A percentile compares a stretch with the other conserved stretches of the same genome.
These are phyloP conservation scores for Chondrilla cf. caribensis DNA, from an alignment of 37 sponge, comb jelly and placozoan genomes.

Conservation along the genomic window DNA sequence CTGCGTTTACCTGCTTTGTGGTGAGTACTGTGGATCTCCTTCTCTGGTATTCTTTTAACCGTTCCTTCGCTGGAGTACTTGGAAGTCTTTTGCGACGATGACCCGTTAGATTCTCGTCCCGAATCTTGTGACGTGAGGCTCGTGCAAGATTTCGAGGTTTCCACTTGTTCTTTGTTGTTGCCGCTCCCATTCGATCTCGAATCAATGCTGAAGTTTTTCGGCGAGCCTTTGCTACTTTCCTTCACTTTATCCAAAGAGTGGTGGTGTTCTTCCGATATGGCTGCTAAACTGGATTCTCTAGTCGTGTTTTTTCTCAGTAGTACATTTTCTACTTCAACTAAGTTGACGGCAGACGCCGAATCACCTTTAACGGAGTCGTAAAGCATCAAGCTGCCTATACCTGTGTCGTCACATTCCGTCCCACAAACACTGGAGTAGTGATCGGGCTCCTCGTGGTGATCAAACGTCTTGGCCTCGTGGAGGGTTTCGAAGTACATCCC, in stretches of 20 bases:
- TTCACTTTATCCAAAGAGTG: too few species aligned
- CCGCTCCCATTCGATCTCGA: not conserved
- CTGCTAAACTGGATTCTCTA: not conserved
- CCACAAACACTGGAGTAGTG: slow-evolving; percentile 47
- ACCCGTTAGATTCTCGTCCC: slow-evolving; percentile 12
- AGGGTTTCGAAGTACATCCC: slow-evolving; percentile 79
- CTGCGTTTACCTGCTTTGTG: not conserved
- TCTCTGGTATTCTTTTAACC: not conserved
- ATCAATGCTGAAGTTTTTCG: slow-evolving; percentile 1
- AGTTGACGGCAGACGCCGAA: slow-evolving; percentile 62
- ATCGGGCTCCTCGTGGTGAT: slow-evolving; percentile 21
- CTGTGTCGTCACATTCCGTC: slow-evolving; percentile 55
- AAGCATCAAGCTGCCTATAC: slow-evolving; percentile 19
- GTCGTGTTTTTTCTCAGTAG: not conserved
- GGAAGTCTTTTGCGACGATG: not conserved
- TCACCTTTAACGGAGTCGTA: slow-evolving; percentile 53
- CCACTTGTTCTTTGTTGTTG: not conserved
- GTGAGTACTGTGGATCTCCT: not conserved
- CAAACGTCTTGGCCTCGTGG: slow-evolving; percentile 35
- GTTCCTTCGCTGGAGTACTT: not conserved
- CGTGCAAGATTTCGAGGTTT: not conserved
- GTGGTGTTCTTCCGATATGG: not conserved
- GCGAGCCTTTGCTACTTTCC: not conserved
- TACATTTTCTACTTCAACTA: slow-evolving; percentile 34
- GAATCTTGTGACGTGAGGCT: slow-evolving; percentile 18